These are phyloP conservation scores for Germaria angustata DNA, from an alignment of 2,888 invertebrate genomes.

Conservation along the genomic window DNA sequence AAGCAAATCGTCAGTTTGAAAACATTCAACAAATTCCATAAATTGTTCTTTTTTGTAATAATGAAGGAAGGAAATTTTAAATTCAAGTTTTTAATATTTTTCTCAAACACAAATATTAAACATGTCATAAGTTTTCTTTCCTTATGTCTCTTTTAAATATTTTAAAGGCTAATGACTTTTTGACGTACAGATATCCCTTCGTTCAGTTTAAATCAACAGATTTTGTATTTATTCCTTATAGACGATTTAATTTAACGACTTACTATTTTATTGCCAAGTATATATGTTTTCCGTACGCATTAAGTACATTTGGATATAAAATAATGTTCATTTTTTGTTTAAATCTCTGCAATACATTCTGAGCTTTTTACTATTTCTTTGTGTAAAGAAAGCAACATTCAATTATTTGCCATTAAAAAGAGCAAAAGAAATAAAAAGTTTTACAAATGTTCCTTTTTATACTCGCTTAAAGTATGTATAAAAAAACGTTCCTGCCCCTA, in stretches of 20 bases:
- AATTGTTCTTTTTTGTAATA: no score
- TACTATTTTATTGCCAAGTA: background rate
- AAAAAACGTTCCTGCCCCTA: background rate
- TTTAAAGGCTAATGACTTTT: background rate
- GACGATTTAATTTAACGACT: constrained; percentile 16
- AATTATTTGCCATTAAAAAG: background rate
- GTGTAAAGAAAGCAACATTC: background rate
- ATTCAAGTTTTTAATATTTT: no score
- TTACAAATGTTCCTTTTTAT: background rate
- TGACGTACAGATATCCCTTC: background rate
- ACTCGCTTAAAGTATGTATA: background rate
- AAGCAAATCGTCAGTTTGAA: no score
- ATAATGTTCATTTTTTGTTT: background rate
- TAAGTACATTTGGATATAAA: no score
- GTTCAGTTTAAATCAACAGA: background rate
- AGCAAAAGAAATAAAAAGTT: background rate
- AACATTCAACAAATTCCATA: no score
- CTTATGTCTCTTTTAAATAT: background rate
- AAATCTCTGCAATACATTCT: background rate
- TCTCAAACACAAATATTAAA: no score
- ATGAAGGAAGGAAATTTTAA: no score
- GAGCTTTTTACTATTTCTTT: background rate
- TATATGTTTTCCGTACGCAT: background rate
- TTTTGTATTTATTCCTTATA: background rate
- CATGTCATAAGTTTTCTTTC: no score